A percentile compares a stretch with the other conserved stretches of the same genome.
These are phyloP conservation scores for Lacerta agilis DNA, from an alignment of 2,797 vertebrate genomes.

Conservation along the genomic window DNA sequence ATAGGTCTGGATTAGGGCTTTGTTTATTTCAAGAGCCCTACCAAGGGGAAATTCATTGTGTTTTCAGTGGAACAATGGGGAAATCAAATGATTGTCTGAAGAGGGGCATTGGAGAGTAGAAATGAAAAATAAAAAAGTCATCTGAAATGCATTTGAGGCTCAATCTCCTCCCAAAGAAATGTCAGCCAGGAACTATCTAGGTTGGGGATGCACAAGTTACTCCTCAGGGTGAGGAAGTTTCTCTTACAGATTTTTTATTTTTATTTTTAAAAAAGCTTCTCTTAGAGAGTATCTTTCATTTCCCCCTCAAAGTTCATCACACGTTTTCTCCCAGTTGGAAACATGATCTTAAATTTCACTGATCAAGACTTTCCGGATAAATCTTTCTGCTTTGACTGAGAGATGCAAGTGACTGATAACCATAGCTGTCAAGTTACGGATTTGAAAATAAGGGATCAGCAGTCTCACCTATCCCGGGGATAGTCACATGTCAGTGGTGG, in stretches of 20 bases:
- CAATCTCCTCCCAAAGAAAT: not conserved
- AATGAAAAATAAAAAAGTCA: not conserved
- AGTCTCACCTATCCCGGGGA: no score
- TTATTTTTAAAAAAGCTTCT: no score
- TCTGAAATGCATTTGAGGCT: not conserved
- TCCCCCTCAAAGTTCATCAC: not conserved
- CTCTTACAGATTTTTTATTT: no score
- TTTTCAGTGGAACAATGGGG: not conserved
- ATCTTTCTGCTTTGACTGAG: no score
- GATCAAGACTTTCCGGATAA: not conserved
- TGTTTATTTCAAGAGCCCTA: not conserved
- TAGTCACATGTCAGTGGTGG: no score
- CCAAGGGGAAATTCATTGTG: not conserved
- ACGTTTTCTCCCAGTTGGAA: not conserved
- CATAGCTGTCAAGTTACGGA: no score
- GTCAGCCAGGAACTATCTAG: not conserved
- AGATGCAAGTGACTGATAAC: no score
- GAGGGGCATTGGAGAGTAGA: not conserved
- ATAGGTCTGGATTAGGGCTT: not conserved
- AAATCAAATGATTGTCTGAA: not conserved
- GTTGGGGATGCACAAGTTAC: not conserved
- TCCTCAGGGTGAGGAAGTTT: not conserved
- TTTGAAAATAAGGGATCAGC: no score
- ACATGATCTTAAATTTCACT: not conserved
- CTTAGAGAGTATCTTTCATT: not conserved